A percentile compares a stretch with the other conserved stretches of the same genome.
These are phyloP conservation scores for Trematocara zebra DNA, from an alignment of 2,113 vertebrate species.

Conservation along the genomic window DNA sequence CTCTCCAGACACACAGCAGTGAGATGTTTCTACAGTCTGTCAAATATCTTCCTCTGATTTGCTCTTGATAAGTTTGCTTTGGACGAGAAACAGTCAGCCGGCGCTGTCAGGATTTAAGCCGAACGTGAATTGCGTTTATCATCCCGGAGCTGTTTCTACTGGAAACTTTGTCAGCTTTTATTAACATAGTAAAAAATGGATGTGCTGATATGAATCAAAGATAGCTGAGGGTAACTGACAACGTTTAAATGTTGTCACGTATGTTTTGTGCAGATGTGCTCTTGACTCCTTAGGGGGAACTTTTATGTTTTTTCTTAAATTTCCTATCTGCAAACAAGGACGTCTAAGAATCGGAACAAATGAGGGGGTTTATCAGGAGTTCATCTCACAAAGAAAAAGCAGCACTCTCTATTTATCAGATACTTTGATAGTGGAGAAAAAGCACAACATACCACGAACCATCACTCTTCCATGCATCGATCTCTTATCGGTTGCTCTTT, in stretches of 20 bases:
- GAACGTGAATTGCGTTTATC: accelerated
- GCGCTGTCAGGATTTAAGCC: not conserved
- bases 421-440: not conserved
- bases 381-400: not conserved
- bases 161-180: not conserved
- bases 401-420: not conserved
- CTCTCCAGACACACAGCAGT: not conserved
- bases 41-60: not conserved
- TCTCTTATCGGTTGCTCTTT: not conserved
- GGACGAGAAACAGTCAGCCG: not conserved
- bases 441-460: not conserved
- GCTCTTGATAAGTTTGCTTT: not conserved
- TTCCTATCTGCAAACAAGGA: not conserved
- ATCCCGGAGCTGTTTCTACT: not conserved
- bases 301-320: not conserved
- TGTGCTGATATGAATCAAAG: not conserved
- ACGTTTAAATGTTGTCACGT: not conserved
- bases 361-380: not conserved
- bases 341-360: not conserved
- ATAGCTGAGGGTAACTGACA: not conserved
- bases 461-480: not conserved
- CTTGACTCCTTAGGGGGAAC: not conserved
- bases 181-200: not conserved
- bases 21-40: not conserved
- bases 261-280: not conserved